Percentiles rank a stretch among this genome's conserved stretches.
Evolutionary conservation across 2,888 invertebrate species (phyloP).

Genomic region (Anthoptus insignis): DNA sequence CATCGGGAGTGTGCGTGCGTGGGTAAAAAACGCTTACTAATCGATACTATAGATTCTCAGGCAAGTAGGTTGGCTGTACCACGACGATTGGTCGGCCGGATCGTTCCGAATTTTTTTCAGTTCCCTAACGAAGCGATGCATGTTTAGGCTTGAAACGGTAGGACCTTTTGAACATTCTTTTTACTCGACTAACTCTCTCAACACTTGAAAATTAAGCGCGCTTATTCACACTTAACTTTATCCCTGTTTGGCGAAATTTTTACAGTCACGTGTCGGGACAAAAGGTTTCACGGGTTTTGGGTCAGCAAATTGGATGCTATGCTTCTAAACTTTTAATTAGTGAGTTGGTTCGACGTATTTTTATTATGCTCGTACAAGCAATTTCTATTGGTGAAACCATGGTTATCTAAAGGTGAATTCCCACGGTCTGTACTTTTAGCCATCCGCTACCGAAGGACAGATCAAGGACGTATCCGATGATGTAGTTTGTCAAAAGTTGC

Average conservation of each 20-base stretch:
- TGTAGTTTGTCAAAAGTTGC: no score
- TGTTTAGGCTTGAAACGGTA: conserved; percentile 75
- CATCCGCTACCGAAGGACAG: background rate
- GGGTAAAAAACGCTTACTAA: conserved; percentile 84
- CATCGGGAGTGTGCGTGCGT: conserved; percentile 82
- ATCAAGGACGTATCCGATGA: no score
- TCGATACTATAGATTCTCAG: conserved; percentile 86
- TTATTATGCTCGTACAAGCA: no score
- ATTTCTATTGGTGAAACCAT: no score
- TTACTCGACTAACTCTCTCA: conserved; percentile 62
- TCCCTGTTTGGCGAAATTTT: conserved; percentile 62
- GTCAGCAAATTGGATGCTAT: conserved; percentile 19
- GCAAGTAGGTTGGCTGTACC: conserved; percentile 81
- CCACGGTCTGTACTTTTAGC: no score
- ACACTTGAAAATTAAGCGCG: conserved; percentile 76
- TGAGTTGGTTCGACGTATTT: background rate
- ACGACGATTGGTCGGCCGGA: conserved; percentile 72
- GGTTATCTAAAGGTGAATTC: no score
- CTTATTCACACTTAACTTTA: conserved; percentile 78
- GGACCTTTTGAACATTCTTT: conserved; percentile 76
- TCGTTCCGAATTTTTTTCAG: conserved; percentile 68
- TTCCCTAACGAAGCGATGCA: conserved; percentile 77
- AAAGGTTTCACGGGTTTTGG: conserved; percentile 32
- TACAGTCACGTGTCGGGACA: conserved; percentile 53
- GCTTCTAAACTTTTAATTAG: conserved; percentile 24